phyloP scores from a whole-genome alignment of 2,797 vertebrate genomes.

The Fundulus diaphanus region DNA sequence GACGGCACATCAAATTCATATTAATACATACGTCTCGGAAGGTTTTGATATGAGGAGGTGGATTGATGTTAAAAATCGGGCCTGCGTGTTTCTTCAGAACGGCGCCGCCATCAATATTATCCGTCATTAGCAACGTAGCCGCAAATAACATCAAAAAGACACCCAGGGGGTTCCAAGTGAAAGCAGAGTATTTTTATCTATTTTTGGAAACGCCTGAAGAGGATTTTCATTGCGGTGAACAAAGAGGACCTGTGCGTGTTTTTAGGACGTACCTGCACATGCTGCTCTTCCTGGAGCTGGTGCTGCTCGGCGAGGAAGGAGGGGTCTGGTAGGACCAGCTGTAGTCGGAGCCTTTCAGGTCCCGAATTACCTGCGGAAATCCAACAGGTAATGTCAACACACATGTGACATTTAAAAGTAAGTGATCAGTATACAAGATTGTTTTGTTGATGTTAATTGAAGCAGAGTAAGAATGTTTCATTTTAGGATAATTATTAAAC shows the following conservation, averaged over 20 bases:
- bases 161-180: not conserved
- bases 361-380: constrained; percentile 90
- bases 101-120: not conserved
- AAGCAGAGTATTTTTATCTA: constrained; percentile 5
- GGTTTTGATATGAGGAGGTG: constrained; percentile 3
- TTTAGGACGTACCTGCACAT: constrained; percentile 89
- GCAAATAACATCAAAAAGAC: constrained; percentile 1
- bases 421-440: not conserved
- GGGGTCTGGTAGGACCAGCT: constrained; percentile 99
- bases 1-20: constrained; percentile 1
- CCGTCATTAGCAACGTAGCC: constrained; percentile 4
- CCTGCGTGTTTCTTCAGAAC: not conserved
- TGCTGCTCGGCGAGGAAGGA: constrained; percentile 93
- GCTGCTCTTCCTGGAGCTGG: constrained; percentile 95
- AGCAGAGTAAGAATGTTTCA: not conserved
- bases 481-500: not conserved
- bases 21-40: constrained; percentile 1
- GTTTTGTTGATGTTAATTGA: not conserved
- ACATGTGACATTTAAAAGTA: not conserved
- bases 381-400: not conserved
- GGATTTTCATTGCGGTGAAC: constrained; percentile 1
- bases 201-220: not conserved
- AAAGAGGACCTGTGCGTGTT: not conserved
- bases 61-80: not conserved
- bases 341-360: constrained; percentile 97